phyloP scores from a whole-genome alignment of 2,797 vertebrate species.

The Lates japonicus region DNA sequence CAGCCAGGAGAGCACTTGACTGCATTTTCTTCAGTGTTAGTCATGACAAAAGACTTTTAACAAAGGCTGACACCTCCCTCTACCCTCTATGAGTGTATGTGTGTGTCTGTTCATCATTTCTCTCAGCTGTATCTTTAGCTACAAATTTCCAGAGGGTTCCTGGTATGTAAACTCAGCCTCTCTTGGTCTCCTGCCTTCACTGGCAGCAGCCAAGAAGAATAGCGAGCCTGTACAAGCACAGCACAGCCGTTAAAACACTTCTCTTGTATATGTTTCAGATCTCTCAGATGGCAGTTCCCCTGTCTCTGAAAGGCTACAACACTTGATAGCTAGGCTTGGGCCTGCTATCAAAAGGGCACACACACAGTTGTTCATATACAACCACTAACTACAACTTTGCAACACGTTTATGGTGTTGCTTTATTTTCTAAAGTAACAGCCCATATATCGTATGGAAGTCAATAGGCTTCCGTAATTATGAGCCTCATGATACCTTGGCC shows the following conservation, averaged over 20 bases:
- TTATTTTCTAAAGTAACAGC: background rate
- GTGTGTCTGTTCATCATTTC: conserved; percentile 1
- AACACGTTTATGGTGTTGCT: background rate
- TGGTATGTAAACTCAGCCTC: conserved; percentile 73
- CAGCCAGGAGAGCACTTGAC: background rate
- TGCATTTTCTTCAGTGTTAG: conserved; percentile 2
- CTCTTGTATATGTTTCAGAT: conserved; percentile 25
- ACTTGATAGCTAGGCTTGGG: background rate
- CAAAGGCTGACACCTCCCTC: background rate
- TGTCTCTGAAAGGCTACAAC: background rate
- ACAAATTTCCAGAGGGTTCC: conserved; percentile 29
- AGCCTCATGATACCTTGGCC: too few species aligned
- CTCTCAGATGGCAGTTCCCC: background rate
- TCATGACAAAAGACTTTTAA: conserved; percentile 22
- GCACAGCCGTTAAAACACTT: conserved; percentile 33
- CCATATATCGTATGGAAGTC: too few species aligned
- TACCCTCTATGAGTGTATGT: conserved; percentile 8
- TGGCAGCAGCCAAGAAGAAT: conserved; percentile 12
- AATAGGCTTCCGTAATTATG: too few species aligned
- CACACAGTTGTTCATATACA: too few species aligned
- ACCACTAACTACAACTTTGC: too few species aligned
- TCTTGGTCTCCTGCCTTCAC: conserved; percentile 1
- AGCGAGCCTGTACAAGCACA: background rate
- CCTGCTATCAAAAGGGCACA: too few species aligned
- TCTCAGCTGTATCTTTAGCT: conserved; percentile 19